phyloP scores from a whole-genome alignment of 2,888 invertebrate genomes.

The Onchidella celtica region DNA sequence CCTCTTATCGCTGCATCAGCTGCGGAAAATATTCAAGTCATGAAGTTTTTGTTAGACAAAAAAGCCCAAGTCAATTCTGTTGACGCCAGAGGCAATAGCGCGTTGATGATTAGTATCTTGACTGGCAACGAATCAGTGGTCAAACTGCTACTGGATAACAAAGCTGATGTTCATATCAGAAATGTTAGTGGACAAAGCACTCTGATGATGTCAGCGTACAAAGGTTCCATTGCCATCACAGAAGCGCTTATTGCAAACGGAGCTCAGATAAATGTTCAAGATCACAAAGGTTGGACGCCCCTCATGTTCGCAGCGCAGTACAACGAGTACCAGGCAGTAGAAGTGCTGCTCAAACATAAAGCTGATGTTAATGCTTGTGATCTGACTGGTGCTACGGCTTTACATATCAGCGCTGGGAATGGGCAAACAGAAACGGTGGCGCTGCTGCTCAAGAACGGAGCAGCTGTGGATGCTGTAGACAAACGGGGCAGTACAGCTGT shows the following conservation, averaged over 20 bases:
- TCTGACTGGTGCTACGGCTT: slow-evolving; percentile 32
- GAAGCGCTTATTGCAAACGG: slow-evolving; percentile 34
- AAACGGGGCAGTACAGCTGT: slow-evolving; percentile 62
- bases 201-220: slow-evolving; percentile 46
- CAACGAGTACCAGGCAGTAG: slow-evolving; percentile 23
- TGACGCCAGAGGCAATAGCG: slow-evolving; percentile 39
- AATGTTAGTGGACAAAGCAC: slow-evolving; percentile 50
- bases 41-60: slow-evolving; percentile 12
- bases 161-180: slow-evolving; percentile 57
- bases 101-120: slow-evolving; percentile 38
- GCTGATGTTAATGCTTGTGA: slow-evolving; percentile 40
- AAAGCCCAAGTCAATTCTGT: slow-evolving; percentile 39
- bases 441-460: slow-evolving; percentile 60
- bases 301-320: slow-evolving; percentile 47
- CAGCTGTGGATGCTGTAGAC: slow-evolving; percentile 64
- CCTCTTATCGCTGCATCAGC: slow-evolving; percentile 39
- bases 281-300: slow-evolving; percentile 45
- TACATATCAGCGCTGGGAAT: slow-evolving; percentile 44
- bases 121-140: slow-evolving; percentile 60
- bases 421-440: slow-evolving; percentile 41
- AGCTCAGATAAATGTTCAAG: slow-evolving; percentile 25
- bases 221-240: slow-evolving; percentile 38
- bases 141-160: slow-evolving; percentile 57
- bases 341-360: slow-evolving; percentile 6
- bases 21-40: slow-evolving; percentile 17